Conservation (phyloP, 2,113 vertebrate species). For the Psittacus erithacus region DNA sequence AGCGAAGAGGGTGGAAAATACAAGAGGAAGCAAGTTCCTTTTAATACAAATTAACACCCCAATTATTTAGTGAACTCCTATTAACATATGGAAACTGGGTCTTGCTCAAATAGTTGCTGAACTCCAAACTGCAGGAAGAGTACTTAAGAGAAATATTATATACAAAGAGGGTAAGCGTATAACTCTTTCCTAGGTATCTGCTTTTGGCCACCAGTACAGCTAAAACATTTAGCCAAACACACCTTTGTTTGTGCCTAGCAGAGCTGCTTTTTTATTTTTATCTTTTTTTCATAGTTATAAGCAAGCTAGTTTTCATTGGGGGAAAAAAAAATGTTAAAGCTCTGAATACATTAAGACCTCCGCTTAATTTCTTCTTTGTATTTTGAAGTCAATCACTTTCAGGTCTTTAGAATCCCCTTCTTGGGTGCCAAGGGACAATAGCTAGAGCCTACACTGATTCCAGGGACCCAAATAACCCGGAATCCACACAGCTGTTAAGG, state of each 20-base stretch:
- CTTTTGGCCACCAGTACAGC: neutral
- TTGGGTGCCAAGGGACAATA: neutral
- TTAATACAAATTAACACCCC: neutral
- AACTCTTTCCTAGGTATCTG: neutral
- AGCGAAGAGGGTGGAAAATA: neutral
- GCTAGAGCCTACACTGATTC: neutral
- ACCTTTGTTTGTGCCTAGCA: neutral
- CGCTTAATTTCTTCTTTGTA: neutral
- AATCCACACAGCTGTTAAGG: neutral
- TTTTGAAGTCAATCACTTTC: neutral
- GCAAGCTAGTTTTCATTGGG: neutral
- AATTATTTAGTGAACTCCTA: neutral
- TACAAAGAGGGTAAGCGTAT: neutral
- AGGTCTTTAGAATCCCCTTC: neutral
- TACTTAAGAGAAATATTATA: neutral
- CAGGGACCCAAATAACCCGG: neutral
- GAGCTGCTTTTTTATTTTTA: fast-evolving
- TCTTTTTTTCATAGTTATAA: neutral
- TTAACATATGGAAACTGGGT: neutral
- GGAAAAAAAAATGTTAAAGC: neutral
- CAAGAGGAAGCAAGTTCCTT: neutral
- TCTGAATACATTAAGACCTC: neutral
- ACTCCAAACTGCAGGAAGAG: neutral
- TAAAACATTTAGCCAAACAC: neutral
- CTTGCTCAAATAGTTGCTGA: neutral